Percentiles rank a stretch among this genome's conserved stretches.
Conservation (phyloP, 2,888 invertebrate species). For the Tipula vernalis region DNA sequence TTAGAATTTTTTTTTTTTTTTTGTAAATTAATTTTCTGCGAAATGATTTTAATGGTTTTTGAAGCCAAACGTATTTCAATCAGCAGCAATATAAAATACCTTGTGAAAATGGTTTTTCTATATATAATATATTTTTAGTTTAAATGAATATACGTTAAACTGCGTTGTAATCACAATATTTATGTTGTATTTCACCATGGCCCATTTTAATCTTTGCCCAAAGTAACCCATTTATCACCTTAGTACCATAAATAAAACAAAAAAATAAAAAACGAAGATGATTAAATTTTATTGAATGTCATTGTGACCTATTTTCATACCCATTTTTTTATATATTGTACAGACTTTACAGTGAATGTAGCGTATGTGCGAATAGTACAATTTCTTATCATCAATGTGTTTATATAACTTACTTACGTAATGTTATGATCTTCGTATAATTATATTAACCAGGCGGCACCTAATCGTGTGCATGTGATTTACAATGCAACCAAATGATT, state of each 20-base stretch:
- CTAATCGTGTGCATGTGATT: not conserved
- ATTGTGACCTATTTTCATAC: not conserved
- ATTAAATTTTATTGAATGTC: not conserved
- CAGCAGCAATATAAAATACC: not conserved
- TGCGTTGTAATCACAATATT: not conserved
- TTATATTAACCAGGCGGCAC: not conserved
- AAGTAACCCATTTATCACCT: not conserved
- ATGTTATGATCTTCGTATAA: not conserved
- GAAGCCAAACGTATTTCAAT: not conserved
- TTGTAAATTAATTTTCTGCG: not conserved
- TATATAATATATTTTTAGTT: not conserved
- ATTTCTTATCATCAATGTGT: not conserved
- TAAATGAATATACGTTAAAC: not conserved
- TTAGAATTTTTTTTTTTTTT: not conserved
- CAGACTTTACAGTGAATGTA: not conserved
- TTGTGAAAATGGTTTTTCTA: not conserved
- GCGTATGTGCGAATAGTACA: not conserved
- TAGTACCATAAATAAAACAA: not conserved
- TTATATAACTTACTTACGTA: not conserved
- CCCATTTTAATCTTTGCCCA: not conserved
- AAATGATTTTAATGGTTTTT: not conserved
- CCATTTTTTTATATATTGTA: not conserved
- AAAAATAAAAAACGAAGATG: not conserved
- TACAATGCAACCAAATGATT: not conserved
- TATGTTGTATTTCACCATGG: not conserved